A percentile compares a stretch with the other conserved stretches of the same genome.
Conservation (phyloP, 2,888 invertebrate species). For the Amaurobius ferox region DNA sequence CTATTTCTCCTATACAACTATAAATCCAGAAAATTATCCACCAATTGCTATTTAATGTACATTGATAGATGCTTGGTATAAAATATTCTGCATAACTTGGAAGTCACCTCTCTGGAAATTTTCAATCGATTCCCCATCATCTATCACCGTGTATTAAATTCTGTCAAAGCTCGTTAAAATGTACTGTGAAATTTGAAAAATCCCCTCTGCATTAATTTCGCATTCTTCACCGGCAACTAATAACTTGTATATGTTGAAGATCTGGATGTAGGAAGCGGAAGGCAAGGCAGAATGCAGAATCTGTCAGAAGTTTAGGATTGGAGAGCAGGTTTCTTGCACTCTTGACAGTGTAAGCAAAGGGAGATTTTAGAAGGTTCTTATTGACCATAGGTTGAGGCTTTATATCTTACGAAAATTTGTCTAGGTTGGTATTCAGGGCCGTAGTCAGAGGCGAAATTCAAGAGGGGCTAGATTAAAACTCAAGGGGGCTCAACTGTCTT, state of each 20-base stretch:
- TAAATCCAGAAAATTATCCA: not conserved
- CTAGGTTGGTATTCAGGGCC: too few species aligned
- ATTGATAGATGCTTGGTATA: not conserved
- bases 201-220: not conserved
- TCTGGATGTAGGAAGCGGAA: not conserved
- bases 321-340: too few species aligned
- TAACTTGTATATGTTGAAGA: not conserved
- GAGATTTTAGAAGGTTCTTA: too few species aligned
- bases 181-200: constrained; percentile 9
- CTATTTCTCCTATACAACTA: too few species aligned
- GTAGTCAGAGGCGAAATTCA: too few species aligned
- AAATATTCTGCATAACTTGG: not conserved
- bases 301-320: too few species aligned
- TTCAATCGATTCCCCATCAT: not conserved
- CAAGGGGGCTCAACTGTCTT: too few species aligned
- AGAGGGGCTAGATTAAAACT: too few species aligned
- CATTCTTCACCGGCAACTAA: constrained; percentile 5
- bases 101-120: not conserved
- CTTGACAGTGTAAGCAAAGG: too few species aligned
- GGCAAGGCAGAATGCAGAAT: too few species aligned
- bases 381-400: too few species aligned
- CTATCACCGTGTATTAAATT: constrained; percentile 2
- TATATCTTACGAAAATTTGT: too few species aligned
- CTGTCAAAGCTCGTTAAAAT: constrained; percentile 16
- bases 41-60: not conserved